A percentile compares a stretch with the other conserved stretches of the same genome.
phyloP scores from a whole-genome alignment of 2,888 invertebrate species.

The Trissolcus brochymenae region DNA sequence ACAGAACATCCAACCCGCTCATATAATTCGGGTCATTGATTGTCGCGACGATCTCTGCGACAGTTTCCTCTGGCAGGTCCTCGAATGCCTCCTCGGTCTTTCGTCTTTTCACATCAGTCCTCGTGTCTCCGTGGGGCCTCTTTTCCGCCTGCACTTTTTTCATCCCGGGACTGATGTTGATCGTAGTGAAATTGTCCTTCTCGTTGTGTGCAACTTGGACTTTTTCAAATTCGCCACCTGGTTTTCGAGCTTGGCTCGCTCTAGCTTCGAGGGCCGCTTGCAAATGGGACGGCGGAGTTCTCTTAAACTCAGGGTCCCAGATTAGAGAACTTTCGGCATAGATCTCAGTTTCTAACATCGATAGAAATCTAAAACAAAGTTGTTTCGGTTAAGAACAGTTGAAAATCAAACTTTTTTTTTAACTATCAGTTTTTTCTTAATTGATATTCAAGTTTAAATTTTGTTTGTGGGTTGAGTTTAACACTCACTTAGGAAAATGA shows the following conservation, averaged over 20 bases:
- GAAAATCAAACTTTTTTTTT: slow-evolving; percentile 4
- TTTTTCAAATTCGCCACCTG: slow-evolving; percentile 82
- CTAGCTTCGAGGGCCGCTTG: slow-evolving; percentile 81
- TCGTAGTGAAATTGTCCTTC: slow-evolving; percentile 83
- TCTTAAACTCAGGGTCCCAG: slow-evolving; percentile 94
- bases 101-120: slow-evolving; percentile 69
- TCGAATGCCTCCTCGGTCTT: slow-evolving; percentile 79
- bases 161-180: slow-evolving; percentile 81
- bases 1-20: slow-evolving; percentile 88
- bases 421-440: too few species aligned
- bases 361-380: slow-evolving; percentile 85
- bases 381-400: not conserved
- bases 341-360: slow-evolving; percentile 91
- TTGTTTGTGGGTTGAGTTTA: too few species aligned
- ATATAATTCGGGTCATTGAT: slow-evolving; percentile 90
- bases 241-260: slow-evolving; percentile 68
- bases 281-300: slow-evolving; percentile 82
- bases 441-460: too few species aligned
- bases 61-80: slow-evolving; percentile 87
- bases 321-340: slow-evolving; percentile 91
- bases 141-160: slow-evolving; percentile 68
- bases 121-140: slow-evolving; percentile 63
- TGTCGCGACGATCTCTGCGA: slow-evolving; percentile 88
- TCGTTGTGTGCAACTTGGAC: slow-evolving; percentile 80
- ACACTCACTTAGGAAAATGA: slow-evolving; percentile 86